Evolutionary conservation across 2,113 vertebrate species (phyloP), one percentile per base, ranked within the genome.

Genomic region (Pelmatolapia mariae): DNA sequence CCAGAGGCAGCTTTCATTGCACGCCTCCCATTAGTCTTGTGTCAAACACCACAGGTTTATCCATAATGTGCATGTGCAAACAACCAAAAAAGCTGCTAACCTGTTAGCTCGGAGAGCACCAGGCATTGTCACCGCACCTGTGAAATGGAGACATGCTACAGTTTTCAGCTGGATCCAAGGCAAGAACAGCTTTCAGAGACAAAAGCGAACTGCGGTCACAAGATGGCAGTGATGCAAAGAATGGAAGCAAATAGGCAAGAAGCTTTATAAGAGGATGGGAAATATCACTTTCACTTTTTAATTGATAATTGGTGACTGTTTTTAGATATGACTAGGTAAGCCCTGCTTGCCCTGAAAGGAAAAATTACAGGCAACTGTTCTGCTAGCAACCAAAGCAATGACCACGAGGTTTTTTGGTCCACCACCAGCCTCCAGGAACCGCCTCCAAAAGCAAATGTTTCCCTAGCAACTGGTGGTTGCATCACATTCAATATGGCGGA

Each of bases 11-110:
- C 33, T 66, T 66, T 38, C 4, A 66, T 66, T 66, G 61, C 3
- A 0, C 0, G 2, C 33, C 0, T 66, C 33, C 19, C 33, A 5
- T 0, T 3, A 38, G 61, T 66, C 15, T 66, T 12, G 33, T n/a
- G 33, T 38, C 19, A 66, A 36, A 63, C 31, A 7, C 31, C 31
- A 63, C 31, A n/a, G 4, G 18, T 11, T 63, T 63, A 36, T 36
- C 18, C 31, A 36, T 36, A 63, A 63, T 36, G 18, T 63, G 18
- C 31, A 36, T 0, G 59, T 63, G 31, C 31, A 63, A 63, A n/a
- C 31, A n/a, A 36, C 1, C 59, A 63, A 18, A 63, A 63, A n/a
- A 36, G 4, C 18, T 12, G 18, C 59, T n/a, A 63, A 63, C 31
- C 31, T 63, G 31, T 11, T 63, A 36, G 59, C 59, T 36, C 2